phyloP scores from a whole-genome alignment of 64 coral and sea anemone species.

The Pachyseris speciosa region DNA sequence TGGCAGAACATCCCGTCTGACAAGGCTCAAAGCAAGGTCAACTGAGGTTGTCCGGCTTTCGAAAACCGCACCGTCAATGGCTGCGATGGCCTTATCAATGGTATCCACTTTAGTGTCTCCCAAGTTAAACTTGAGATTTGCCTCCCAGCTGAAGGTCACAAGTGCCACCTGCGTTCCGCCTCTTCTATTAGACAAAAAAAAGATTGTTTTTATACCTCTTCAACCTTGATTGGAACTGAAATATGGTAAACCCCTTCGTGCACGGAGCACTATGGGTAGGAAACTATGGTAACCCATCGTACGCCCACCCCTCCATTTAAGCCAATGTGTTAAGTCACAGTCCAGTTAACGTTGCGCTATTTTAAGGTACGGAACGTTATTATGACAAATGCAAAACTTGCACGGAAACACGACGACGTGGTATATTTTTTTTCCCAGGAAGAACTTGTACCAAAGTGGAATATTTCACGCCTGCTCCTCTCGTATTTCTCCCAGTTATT shows the following conservation, averaged over 20 bases:
- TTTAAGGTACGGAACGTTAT: no score
- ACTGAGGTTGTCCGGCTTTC: slow-evolving; percentile 76
- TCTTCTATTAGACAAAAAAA: slow-evolving; percentile 30
- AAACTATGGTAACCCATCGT: no score
- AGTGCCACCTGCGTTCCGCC: slow-evolving; percentile 66
- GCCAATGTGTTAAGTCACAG: no score
- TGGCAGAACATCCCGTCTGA: slow-evolving; percentile 50
- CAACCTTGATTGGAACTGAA: no score
- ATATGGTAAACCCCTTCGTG: not conserved
- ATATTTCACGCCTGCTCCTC: not conserved
- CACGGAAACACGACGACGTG: no score
- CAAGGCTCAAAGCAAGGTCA: slow-evolving; percentile 58
- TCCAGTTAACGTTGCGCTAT: no score
- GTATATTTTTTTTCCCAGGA: no score
- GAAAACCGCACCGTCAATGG: slow-evolving; percentile 50
- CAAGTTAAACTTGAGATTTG: slow-evolving; percentile 57
- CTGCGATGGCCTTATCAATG: slow-evolving; percentile 15
- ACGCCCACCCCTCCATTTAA: no score
- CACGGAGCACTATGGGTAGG: no score
- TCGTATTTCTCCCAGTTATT: not conserved
- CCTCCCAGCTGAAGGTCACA: slow-evolving; percentile 70
- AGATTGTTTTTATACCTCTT: not conserved
- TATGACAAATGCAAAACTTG: no score
- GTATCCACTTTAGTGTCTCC: slow-evolving; percentile 29
- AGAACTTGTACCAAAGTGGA: not conserved